These are phyloP conservation scores for Proterorhinus semilunaris DNA, from an alignment of 2,113 vertebrate genomes.

Conservation along the genomic window DNA sequence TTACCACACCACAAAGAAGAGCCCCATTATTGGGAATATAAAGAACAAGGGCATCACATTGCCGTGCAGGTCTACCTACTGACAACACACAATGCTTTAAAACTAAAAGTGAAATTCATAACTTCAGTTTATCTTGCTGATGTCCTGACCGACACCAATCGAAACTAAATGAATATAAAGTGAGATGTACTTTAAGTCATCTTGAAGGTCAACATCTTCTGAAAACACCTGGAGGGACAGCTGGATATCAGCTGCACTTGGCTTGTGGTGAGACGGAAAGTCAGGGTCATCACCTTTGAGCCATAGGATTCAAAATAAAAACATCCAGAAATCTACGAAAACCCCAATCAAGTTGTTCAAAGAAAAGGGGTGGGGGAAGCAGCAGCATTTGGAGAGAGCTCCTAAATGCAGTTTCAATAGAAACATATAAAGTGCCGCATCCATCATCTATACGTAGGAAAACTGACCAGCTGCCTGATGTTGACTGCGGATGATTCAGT, in stretches of 20 bases:
- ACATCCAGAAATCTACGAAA: not conserved
- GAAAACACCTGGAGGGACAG: slow-evolving; percentile 31
- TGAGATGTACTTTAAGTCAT: not conserved
- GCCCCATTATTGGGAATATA: too few species aligned
- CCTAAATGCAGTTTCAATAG: not conserved
- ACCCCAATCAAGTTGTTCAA: not conserved
- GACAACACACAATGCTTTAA: too few species aligned
- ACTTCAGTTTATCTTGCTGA: too few species aligned
- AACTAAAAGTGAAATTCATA: too few species aligned
- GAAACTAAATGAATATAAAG: not conserved
- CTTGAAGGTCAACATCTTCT: slow-evolving; percentile 52
- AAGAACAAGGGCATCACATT: too few species aligned
- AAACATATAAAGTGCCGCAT: slow-evolving; percentile 55
- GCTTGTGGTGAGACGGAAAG: slow-evolving; percentile 17
- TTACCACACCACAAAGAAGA: too few species aligned
- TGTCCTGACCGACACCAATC: too few species aligned
- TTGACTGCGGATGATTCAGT: slow-evolving; percentile 83
- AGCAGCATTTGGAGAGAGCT: not conserved
- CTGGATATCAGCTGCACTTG: slow-evolving; percentile 31
- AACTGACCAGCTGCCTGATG: slow-evolving; percentile 82
- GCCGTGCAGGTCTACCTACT: too few species aligned
- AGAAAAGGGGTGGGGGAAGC: not conserved
- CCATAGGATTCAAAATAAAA: slow-evolving; percentile 15
- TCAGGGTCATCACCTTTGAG: slow-evolving; percentile 19
- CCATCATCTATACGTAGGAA: slow-evolving; percentile 65